A percentile compares a stretch with the other conserved stretches of the same genome.
phyloP scores from a whole-genome alignment of 2,113 vertebrate genomes.

The Pygathrix nemaeus region DNA sequence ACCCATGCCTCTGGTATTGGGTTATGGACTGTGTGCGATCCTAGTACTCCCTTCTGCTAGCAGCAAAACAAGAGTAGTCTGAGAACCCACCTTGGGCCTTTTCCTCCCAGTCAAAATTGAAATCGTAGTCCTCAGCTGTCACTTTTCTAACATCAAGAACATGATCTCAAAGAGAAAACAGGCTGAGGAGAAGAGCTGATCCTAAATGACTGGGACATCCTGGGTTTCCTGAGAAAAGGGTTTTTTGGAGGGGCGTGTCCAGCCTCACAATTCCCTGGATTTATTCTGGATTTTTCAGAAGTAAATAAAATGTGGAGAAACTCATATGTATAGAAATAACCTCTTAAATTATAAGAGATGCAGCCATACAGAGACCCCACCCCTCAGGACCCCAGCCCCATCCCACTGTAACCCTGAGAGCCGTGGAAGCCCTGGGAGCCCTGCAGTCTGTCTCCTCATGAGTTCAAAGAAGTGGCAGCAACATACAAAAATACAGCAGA shows the following conservation, averaged over 20 bases:
- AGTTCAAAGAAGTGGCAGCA: neutral
- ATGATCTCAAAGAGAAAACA: neutral
- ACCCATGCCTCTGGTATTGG: neutral
- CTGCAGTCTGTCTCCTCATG: too few species aligned
- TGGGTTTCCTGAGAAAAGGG: neutral
- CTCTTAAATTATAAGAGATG: neutral
- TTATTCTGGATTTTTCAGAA: neutral
- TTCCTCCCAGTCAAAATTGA: neutral
- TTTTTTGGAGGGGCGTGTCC: neutral
- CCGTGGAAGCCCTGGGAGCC: too few species aligned
- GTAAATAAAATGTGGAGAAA: neutral
- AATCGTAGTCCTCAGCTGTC: neutral
- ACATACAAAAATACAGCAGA: neutral
- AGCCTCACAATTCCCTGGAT: neutral
- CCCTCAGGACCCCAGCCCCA: neutral
- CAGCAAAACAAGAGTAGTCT: neutral
- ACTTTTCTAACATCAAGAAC: neutral
- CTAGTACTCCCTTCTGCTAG: neutral
- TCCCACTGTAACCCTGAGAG: neutral
- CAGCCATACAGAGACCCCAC: neutral
- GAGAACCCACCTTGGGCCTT: neutral
- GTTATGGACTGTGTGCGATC: neutral
- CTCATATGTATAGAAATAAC: neutral
- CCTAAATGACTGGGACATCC: neutral
- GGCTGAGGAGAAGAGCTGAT: neutral